These are phyloP conservation scores for Ophion slaviceki DNA, from an alignment of 2,888 invertebrate species.

Conservation along the genomic window DNA sequence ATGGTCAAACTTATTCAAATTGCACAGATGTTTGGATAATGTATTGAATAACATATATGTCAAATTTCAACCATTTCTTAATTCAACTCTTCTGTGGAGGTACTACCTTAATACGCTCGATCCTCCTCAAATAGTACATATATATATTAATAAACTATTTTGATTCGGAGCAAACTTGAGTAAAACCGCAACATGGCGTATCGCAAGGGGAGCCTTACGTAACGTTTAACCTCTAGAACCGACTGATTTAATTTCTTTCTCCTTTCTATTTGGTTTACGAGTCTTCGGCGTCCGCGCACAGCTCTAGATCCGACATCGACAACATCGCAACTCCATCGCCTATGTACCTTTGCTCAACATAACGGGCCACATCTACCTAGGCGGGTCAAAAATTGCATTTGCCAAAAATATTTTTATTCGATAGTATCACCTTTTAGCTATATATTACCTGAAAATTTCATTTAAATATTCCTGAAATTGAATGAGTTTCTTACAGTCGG, in stretches of 20 bases:
- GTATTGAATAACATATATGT: no score
- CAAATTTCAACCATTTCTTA: no score
- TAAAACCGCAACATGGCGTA: slow-evolving; percentile 14
- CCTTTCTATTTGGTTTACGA: slow-evolving; percentile 40
- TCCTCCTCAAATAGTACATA: not conserved
- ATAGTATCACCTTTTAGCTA: no score
- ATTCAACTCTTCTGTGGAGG: no score
- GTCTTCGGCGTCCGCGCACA: slow-evolving; percentile 42
- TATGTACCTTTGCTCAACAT: slow-evolving; percentile 19
- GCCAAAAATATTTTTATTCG: no score
- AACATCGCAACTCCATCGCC: slow-evolving; percentile 7
- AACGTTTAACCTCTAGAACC: slow-evolving; percentile 45
- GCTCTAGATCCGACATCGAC: slow-evolving; percentile 28
- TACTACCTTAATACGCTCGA: no score
- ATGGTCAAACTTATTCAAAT: no score
- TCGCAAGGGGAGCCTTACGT: slow-evolving; percentile 18
- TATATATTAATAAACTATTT: not conserved
- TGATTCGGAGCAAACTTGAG: slow-evolving; percentile 19
- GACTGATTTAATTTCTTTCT: slow-evolving; percentile 49
- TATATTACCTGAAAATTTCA: no score
- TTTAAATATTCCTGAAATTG: no score
- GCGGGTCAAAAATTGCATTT: no score
- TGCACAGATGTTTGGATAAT: no score
- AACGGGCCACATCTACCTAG: not conserved
- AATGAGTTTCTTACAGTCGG: no score